These are phyloP conservation scores for Porites lobata DNA, from an alignment of 92 coral and sea anemone genomes.

Conservation along the genomic window DNA sequence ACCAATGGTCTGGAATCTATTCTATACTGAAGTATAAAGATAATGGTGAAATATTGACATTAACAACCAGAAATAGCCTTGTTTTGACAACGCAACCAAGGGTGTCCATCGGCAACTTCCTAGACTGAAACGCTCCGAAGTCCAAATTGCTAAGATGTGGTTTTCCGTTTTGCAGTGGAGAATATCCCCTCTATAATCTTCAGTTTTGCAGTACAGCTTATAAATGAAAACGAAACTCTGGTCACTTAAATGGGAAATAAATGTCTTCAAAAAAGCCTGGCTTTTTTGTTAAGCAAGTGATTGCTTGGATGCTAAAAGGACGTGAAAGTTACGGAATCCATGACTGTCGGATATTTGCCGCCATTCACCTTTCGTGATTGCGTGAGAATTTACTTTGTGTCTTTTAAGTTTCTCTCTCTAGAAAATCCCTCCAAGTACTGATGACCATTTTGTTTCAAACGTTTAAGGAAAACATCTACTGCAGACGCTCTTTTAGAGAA, in stretches of 20 bases:
- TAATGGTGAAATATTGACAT: background rate
- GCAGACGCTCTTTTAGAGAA: too few relatives aligned
- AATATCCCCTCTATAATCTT: slow-evolving; percentile 21
- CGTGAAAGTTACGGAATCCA: too few relatives aligned
- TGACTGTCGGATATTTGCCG: too few relatives aligned
- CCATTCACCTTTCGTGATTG: too few relatives aligned
- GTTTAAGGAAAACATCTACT: too few relatives aligned
- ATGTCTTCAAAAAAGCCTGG: background rate
- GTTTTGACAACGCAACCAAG: background rate
- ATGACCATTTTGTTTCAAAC: too few relatives aligned
- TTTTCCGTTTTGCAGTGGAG: slow-evolving; percentile 13
- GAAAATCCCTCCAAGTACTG: too few relatives aligned
- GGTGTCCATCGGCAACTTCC: slow-evolving; percentile 7
- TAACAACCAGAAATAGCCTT: background rate
- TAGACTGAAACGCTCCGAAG: slow-evolving; percentile 27
- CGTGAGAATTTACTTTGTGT: too few relatives aligned
- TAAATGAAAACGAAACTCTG: background rate
- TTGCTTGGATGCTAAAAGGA: background rate
- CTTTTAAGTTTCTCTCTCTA: too few relatives aligned
- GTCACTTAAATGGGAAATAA: background rate
- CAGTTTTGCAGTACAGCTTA: background rate
- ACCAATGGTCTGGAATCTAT: background rate
- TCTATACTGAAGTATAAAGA: background rate
- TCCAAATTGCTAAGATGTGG: slow-evolving; percentile 12
- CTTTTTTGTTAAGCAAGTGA: background rate